Evolutionary conservation across 1,140 invertebrate genomes (phyloP).

Genomic region (Musca vetustissima): DNA sequence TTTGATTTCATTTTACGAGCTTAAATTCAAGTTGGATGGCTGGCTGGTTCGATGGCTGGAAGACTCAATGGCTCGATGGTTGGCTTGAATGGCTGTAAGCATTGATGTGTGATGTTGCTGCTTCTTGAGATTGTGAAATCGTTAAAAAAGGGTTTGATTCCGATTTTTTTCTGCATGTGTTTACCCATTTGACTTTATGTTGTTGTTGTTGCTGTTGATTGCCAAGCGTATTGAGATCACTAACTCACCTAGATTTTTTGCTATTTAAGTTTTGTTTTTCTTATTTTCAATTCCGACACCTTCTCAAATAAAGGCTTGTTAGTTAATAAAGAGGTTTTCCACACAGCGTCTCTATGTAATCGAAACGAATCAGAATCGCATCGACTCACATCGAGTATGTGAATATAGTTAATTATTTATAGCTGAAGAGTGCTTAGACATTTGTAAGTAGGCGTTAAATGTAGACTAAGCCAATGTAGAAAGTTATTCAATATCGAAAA

Average conservation of each 20-base stretch:
- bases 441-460: constrained; percentile 10
- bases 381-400: neutral
- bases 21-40: too few species aligned
- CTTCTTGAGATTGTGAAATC: neutral
- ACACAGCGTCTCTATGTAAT: neutral
- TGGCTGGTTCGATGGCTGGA: too few species aligned
- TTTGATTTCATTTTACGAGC: constrained; percentile 7
- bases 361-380: neutral
- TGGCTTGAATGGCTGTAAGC: too few species aligned
- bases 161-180: neutral
- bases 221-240: constrained; percentile 3
- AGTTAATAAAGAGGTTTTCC: constrained; percentile 18
- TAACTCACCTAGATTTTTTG: constrained; percentile 16
- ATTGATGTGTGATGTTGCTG: neutral
- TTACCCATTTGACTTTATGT: too few species aligned
- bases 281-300: neutral
- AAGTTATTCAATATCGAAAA: too few species aligned
- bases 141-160: neutral
- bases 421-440: neutral
- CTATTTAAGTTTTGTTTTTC: too few species aligned
- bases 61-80: too few species aligned
- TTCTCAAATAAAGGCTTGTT: constrained; percentile 20
- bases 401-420: constrained; percentile 1
- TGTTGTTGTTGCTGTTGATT: too few species aligned
- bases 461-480: constrained; percentile 7